Base-by-base conservation (phyloP, 2,888 invertebrate species). In the Pharmacophagus antenor region DNA sequence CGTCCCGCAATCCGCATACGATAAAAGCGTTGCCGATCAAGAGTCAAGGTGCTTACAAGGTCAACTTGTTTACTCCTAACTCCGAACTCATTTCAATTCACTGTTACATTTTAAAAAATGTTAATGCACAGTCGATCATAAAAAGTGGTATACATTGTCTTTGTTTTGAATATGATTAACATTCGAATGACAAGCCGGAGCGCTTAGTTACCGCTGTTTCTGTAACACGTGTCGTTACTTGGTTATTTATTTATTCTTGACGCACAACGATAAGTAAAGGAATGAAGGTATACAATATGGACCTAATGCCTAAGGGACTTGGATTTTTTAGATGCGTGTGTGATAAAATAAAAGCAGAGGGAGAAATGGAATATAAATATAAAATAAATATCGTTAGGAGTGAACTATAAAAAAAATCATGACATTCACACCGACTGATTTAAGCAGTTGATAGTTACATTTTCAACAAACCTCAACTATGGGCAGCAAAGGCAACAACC, bases 1-100 rank as follows among this genome's bases (percentile, higher is more conserved):
- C 44, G 48, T 58, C 56, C 73, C 71, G 65, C 68, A 73, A 67
- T 62, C 63, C 67, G 66, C 68, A 70, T 72, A 67, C 65, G 65
- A 71, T 76, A 70, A 62, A n/a, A 67, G 61, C 61, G 63, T 67
- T 37, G 37, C 12, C 37, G 54, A 64, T 48, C 37, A 37, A 12
- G 56, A 70, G 72, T 74, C 80, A 83, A 82, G 79, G 79, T 81
- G 74, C 58, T 46, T 62, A 59, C 73, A 83, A 83, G 82, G 83
- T 82, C 76, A 82, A 78, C 70, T 78, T 86, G 84, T 87, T 88
- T 86, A 85, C 82, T 72, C 73, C 74, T 62, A 58, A 65, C 64
- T 68, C 68, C 68, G 73, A 71, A 72, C 79, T 78, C 67, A 77
- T 68, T 70, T 70, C 23, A 55, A 7, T 47, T 47, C 20, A 66